Conservation (phyloP, 2,113 vertebrate species). For the Morone chrysops region DNA sequence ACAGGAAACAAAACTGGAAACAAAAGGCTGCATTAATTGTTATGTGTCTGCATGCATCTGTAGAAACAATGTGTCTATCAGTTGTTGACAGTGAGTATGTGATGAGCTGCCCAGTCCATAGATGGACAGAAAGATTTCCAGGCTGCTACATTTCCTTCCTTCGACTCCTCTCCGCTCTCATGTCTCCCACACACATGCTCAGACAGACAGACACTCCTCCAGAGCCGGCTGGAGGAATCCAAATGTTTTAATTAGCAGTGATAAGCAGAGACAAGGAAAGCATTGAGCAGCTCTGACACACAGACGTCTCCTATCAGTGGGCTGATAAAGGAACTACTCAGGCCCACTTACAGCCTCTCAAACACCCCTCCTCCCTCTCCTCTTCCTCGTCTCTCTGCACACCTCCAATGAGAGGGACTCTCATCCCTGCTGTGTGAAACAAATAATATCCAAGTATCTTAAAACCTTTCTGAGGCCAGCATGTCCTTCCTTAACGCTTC, state of each 20-base stretch:
- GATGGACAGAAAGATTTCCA: slow-evolving; percentile 79
- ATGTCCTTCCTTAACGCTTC: slow-evolving; percentile 1
- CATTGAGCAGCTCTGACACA: slow-evolving; percentile 74
- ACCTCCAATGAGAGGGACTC: slow-evolving; percentile 45
- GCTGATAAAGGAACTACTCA: slow-evolving; percentile 79
- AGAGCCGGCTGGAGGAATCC: slow-evolving; percentile 77
- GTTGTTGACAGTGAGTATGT: slow-evolving; percentile 49
- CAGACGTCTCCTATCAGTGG: slow-evolving; percentile 75
- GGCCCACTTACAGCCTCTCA: slow-evolving; percentile 81
- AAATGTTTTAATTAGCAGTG: slow-evolving; percentile 85
- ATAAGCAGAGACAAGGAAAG: slow-evolving; percentile 84
- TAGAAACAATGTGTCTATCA: slow-evolving; percentile 54
- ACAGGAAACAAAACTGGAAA: neutral
- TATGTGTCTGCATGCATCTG: slow-evolving; percentile 20
- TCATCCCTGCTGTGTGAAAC: neutral
- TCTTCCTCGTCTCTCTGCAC: slow-evolving; percentile 47
- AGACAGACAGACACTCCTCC: slow-evolving; percentile 72
- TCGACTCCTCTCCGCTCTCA: slow-evolving; percentile 72
- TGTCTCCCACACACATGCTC: slow-evolving; percentile 73
- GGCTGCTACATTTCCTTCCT: slow-evolving; percentile 77
- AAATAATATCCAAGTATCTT: neutral
- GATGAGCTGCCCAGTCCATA: slow-evolving; percentile 72
- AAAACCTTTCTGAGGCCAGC: neutral
- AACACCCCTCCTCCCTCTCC: slow-evolving; percentile 55
- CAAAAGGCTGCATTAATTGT: neutral